Percentiles rank a stretch among this genome's conserved stretches.
Evolutionary conservation across 2,113 vertebrate genomes (phyloP).

Genomic region (Corythaeola cristata): DNA sequence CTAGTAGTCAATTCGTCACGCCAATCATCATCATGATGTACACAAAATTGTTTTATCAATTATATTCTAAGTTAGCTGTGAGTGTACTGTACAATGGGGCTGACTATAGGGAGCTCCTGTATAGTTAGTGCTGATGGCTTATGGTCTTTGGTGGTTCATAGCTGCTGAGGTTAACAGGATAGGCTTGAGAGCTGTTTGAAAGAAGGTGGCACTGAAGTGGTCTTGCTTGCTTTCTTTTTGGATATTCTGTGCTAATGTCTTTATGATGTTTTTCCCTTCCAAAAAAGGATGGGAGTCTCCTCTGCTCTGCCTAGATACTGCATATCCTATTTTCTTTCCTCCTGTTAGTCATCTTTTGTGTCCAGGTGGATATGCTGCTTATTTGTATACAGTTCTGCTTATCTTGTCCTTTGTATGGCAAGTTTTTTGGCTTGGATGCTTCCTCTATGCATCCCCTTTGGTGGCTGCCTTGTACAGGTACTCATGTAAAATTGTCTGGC

Average conservation of each 20-base stretch:
- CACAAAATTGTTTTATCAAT: neutral
- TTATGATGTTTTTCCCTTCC: neutral
- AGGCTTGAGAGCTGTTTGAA: neutral
- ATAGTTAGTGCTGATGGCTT: neutral
- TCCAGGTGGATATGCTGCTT: neutral
- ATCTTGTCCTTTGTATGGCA: neutral
- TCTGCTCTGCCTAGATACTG: neutral
- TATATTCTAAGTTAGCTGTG: neutral
- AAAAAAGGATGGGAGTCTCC: neutral
- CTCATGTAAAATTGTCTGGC: neutral
- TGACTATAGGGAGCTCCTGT: neutral
- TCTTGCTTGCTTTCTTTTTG: neutral
- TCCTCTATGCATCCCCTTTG: neutral
- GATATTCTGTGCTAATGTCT: neutral
- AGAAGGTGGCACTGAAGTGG: neutral
- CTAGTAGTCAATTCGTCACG: neutral
- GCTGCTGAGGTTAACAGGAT: neutral
- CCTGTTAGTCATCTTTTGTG: neutral
- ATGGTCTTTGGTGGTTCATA: neutral
- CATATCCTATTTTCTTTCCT: neutral
- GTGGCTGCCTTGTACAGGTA: neutral
- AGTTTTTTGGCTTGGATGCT: neutral
- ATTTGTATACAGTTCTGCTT: neutral
- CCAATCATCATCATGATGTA: neutral
- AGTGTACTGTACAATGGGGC: neutral